Evolutionary conservation across 2,888 invertebrate genomes (phyloP), one percentile per base, ranked within the genome.

Genomic region (Malthinus flaveolus): DNA sequence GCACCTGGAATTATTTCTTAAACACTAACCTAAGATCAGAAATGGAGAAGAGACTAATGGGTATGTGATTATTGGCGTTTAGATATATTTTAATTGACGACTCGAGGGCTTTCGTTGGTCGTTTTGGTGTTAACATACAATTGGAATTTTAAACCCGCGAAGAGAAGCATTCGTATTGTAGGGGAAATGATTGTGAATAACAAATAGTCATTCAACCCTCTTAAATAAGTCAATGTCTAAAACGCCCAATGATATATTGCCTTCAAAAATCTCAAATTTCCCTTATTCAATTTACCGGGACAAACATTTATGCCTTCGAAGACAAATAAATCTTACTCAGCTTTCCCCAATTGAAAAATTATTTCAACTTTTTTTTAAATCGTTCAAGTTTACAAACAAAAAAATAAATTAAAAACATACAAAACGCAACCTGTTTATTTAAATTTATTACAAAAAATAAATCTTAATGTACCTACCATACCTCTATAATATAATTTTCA

Each of bases 211-310:
- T 42, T 23, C 39, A 12, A 42, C 39, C 39, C 39, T 42, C 39
- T 13, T 42, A 42, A 42, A 42, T 42, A 42, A 42, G 39, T 42
- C 39, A 23, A 42, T 42, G 39, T 42, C 13, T 42, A 23, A 15
- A 42, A 42, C 39, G 39, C 39, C 39, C 39, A 15, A 5, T 42
- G 15, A 42, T 15, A 12, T 42, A 42, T 42, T 42, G 23, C 39
- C 23, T 42, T 42, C 39, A 47, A 47, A 47, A 42, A 32, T 49
- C 49, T 49, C 10, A 56, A 56, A 56, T 49, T 48, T 48, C 54
- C 36, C 36, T 13, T 46, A 34, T 48, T 55, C 55, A 49, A 55
- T 55, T 48, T 44, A 32, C 7, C 54, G 32, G 37, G 32, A 46
- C 47, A 48, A 48, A 47, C 47, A 46, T 11, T 32, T 13, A 15